A percentile compares a stretch with the other conserved stretches of the same genome.
These are phyloP conservation scores for Leptodactylus fallax DNA, from an alignment of 2,797 vertebrate genomes.

Conservation along the genomic window DNA sequence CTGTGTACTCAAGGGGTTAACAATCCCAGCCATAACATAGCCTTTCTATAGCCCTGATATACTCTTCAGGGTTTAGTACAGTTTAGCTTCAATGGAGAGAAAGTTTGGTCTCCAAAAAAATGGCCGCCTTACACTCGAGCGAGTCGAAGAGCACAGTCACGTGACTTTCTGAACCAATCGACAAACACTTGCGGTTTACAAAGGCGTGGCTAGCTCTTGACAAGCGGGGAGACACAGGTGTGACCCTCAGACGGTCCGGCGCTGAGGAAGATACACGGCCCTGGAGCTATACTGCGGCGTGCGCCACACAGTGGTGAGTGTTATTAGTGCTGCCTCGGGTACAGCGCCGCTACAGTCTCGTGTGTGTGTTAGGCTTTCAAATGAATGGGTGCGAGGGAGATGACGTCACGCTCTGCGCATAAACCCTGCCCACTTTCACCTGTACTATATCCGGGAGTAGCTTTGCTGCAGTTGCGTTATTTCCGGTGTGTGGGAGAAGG, in stretches of 20 bases:
- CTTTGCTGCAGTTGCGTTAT: neutral
- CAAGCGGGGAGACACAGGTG: neutral
- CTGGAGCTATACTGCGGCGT: neutral
- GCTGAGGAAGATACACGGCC: neutral
- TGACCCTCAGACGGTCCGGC: no score
- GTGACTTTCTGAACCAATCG: neutral
- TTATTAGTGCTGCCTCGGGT: neutral
- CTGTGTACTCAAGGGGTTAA: no score
- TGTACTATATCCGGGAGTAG: neutral
- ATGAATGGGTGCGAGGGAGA: neutral
- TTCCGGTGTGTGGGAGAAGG: conserved; percentile 34
- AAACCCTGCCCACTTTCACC: neutral
- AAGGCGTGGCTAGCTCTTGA: neutral
- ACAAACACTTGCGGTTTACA: neutral
- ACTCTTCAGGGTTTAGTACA: no score
- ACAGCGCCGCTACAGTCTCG: neutral
- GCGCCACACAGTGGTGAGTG: neutral
- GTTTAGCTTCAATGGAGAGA: no score
- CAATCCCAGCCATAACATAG: no score
- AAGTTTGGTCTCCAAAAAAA: neutral
- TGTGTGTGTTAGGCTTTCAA: neutral
- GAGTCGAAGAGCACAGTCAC: neutral
- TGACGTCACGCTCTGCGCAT: neutral
- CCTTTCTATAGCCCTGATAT: no score
- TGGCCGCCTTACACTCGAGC: neutral